These are phyloP conservation scores for Leptopilina drosophilae DNA, from an alignment of 2,888 invertebrate species.

Conservation along the genomic window DNA sequence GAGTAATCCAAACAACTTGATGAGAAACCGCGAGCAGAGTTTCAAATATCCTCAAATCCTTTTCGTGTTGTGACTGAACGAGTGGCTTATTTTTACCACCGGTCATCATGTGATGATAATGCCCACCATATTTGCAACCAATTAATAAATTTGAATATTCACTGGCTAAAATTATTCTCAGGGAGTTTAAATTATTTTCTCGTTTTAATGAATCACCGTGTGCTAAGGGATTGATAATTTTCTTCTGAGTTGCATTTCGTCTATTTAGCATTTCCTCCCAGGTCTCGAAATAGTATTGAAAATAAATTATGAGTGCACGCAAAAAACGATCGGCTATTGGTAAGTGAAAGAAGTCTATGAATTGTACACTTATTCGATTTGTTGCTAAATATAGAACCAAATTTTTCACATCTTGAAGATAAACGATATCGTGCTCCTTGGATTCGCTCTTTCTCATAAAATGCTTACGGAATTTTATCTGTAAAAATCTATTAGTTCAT, in stretches of 20 bases:
- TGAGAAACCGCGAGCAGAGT: constrained; percentile 80
- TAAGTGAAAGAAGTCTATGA: constrained; percentile 81
- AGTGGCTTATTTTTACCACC: constrained; percentile 73
- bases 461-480: constrained; percentile 81
- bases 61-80: constrained; percentile 80
- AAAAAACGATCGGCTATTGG: constrained; percentile 82
- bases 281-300: constrained; percentile 82
- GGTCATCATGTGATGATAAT: constrained; percentile 80
- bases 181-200: constrained; percentile 79
- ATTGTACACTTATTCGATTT: constrained; percentile 79
- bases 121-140: constrained; percentile 71
- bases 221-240: constrained; percentile 69
- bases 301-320: constrained; percentile 81
- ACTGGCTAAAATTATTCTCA: constrained; percentile 80
- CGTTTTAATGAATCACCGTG: constrained; percentile 63
- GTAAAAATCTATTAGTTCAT: constrained; percentile 46
- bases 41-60: constrained; percentile 82
- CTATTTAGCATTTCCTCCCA: constrained; percentile 80
- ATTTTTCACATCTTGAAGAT: constrained; percentile 81
- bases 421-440: constrained; percentile 79
- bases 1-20: constrained; percentile 82
- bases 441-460: constrained; percentile 80
- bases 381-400: constrained; percentile 79
- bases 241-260: constrained; percentile 77
- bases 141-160: constrained; percentile 81